Conservation (phyloP, 2,888 invertebrate genomes). For the Latheticus oryzae region DNA sequence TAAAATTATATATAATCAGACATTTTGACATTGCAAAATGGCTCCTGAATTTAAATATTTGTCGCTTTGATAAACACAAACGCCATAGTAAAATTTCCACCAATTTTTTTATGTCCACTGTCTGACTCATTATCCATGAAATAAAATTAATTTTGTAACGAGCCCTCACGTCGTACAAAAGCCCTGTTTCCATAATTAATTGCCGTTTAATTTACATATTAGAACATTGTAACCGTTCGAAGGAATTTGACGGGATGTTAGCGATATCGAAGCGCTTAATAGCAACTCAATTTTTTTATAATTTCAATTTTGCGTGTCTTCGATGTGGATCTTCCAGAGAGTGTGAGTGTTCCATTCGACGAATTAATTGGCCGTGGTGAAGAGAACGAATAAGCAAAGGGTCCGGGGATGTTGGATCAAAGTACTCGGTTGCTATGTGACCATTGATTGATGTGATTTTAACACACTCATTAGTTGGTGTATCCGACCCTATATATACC, state of each 20-base stretch:
- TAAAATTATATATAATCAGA: too few species aligned
- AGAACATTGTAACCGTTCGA: conserved; percentile 30
- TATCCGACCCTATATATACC: conserved; percentile 40
- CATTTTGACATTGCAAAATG: too few species aligned
- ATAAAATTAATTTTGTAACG: conserved; percentile 32
- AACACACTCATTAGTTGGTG: conserved; percentile 62
- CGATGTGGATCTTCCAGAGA: too few species aligned
- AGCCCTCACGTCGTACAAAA: conserved; percentile 16
- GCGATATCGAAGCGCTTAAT: conserved; percentile 14
- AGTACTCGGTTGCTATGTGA: conserved; percentile 62
- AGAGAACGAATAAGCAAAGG: conserved; percentile 45
- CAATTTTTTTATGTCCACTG: conserved; percentile 11
- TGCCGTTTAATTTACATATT: conserved; percentile 34
- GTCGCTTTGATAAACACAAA: neutral
- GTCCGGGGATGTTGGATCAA: conserved; percentile 52
- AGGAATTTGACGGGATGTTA: conserved; percentile 11
- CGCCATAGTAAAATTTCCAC: conserved; percentile 7
- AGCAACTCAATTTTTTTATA: conserved; percentile 14
- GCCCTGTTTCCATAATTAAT: conserved; percentile 35
- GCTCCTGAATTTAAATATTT: conserved; percentile 1
- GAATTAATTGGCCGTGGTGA: conserved; percentile 45
- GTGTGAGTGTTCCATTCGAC: conserved; percentile 32
- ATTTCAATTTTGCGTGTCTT: too few species aligned
- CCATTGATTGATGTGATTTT: conserved; percentile 65
- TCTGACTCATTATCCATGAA: conserved; percentile 28